Evolutionary conservation across 2,888 invertebrate species (phyloP).

Genomic region (Drosophila niveifrons): DNA sequence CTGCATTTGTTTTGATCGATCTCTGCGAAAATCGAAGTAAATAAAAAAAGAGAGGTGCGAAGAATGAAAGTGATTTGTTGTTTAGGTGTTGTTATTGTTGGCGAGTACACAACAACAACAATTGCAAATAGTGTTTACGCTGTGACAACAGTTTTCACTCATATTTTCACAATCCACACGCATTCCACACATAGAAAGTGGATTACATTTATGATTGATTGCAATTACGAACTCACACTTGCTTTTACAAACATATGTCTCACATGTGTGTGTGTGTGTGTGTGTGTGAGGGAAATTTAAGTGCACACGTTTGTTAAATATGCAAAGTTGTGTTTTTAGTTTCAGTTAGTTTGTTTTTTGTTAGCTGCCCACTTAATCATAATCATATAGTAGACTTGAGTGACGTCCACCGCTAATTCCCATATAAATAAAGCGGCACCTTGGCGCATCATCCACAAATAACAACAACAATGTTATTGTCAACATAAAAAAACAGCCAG

Average conservation of each 20-base stretch:
- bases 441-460: conserved; percentile 18
- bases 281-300: conserved; percentile 13
- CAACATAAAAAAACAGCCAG: conserved; percentile 51
- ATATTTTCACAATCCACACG: conserved; percentile 12
- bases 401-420: conserved; percentile 26
- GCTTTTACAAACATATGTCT: background rate
- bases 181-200: conserved; percentile 42
- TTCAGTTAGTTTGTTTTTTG: conserved; percentile 5
- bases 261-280: background rate
- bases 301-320: conserved; percentile 18
- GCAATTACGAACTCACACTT: conserved; percentile 17
- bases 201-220: conserved; percentile 41
- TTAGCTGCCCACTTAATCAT: conserved; percentile 38
- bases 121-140: conserved; percentile 57
- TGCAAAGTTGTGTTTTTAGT: conserved; percentile 10
- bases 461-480: conserved; percentile 25
- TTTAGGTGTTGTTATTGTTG: conserved; percentile 3
- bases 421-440: conserved; percentile 38
- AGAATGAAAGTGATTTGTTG: conserved; percentile 67
- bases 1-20: conserved; percentile 50
- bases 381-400: conserved; percentile 16
- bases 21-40: conserved; percentile 34
- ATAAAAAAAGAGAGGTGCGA: conserved; percentile 65
- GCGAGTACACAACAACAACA: conserved; percentile 13
- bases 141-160: conserved; percentile 34